Conservation (phyloP, 2,113 vertebrate species). For the Prochilodus magdalenae region DNA sequence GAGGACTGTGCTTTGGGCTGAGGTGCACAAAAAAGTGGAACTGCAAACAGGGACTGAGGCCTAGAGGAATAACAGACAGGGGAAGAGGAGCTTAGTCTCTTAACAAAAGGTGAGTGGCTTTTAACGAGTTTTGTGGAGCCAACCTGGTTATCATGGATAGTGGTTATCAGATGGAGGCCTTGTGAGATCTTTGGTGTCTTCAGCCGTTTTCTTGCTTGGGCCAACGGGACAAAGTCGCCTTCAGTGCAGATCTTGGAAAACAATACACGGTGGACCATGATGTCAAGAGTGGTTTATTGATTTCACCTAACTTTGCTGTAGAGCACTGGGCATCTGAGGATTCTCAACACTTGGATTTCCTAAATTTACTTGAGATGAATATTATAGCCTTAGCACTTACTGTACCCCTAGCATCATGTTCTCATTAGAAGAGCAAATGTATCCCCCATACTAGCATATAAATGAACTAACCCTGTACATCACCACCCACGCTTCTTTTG, state of each 20-base stretch:
- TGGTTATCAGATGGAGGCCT: neutral
- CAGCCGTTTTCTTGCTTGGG: neutral
- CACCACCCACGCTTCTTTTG: neutral
- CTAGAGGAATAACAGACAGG: slow-evolving; percentile 36
- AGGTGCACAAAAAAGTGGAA: slow-evolving; percentile 47
- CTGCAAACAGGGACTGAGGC: slow-evolving; percentile 3
- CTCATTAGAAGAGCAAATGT: neutral
- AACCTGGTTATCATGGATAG: neutral
- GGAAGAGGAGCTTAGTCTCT: slow-evolving; percentile 20
- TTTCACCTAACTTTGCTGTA: neutral
- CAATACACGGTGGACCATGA: neutral
- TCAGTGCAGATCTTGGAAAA: neutral
- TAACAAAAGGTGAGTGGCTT: slow-evolving; percentile 69
- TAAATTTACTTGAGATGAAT: neutral
- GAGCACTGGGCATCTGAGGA: neutral
- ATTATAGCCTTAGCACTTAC: neutral
- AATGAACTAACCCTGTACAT: neutral
- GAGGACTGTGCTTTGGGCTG: slow-evolving; percentile 53
- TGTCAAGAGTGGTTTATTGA: neutral
- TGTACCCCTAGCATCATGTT: neutral
- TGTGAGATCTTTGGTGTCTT: neutral
- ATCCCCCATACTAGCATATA: neutral
- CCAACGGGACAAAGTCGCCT: neutral
- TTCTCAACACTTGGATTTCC: too few relatives aligned
- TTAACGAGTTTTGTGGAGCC: slow-evolving; percentile 4